phyloP scores from a whole-genome alignment of 2,113 vertebrate species.

The Aldabrachelys gigantea region DNA sequence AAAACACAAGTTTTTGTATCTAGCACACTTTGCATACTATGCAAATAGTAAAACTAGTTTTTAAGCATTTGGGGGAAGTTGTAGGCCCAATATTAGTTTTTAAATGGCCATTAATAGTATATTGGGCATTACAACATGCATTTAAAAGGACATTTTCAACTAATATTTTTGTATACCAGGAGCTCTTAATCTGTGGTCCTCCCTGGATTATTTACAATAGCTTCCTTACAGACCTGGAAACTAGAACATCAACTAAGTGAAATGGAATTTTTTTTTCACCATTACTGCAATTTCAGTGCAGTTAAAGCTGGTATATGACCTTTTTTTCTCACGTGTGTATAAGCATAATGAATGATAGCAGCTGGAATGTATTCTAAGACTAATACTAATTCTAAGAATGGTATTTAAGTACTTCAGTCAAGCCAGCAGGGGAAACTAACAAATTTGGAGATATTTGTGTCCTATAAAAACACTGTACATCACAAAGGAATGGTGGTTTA shows the following conservation, averaged over 20 bases:
- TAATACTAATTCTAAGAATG: neutral
- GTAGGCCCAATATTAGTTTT: neutral
- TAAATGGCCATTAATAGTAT: neutral
- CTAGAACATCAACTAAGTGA: neutral
- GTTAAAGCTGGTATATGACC: neutral
- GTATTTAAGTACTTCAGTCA: neutral
- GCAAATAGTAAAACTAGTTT: neutral
- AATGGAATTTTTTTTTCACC: neutral
- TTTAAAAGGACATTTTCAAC: neutral
- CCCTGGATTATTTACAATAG: neutral
- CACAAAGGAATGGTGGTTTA: neutral
- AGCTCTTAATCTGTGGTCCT: neutral
- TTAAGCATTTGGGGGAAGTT: neutral
- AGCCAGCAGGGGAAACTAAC: neutral
- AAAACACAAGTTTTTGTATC: neutral
- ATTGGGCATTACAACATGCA: neutral
- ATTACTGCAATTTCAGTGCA: rapidly evolving
- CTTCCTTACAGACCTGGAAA: neutral
- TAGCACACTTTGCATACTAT: neutral
- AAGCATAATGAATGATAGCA: neutral
- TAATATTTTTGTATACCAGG: neutral
- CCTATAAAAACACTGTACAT: neutral
- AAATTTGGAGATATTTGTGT: neutral
- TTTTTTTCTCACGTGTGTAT: neutral
- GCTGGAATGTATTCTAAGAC: neutral